phyloP scores from a whole-genome alignment of 2,888 invertebrate species.

The Polyommatus icarus region DNA sequence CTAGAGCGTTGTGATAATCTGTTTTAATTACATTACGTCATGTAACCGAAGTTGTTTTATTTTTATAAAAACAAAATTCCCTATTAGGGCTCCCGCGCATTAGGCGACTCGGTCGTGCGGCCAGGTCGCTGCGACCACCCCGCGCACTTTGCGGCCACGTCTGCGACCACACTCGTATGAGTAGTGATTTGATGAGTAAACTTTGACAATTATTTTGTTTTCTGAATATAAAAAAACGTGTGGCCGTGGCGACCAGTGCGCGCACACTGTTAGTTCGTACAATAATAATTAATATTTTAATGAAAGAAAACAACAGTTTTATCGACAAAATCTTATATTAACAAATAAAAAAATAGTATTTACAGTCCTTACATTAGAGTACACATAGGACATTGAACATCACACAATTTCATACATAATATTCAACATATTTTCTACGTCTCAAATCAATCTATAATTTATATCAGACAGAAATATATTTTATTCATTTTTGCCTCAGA shows the following conservation, averaged over 20 bases:
- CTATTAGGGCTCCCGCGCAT: too few species aligned
- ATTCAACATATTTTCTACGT: constrained; percentile 10
- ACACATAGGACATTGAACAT: constrained; percentile 17
- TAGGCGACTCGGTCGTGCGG: too few species aligned
- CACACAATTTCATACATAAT: constrained; percentile 12
- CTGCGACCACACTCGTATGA: too few species aligned
- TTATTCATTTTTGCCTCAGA: neutral
- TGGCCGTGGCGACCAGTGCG: too few species aligned
- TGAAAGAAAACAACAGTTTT: constrained; percentile 43
- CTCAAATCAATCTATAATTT: constrained; percentile 9
- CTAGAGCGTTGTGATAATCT: constrained; percentile 81
- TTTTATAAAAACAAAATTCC: constrained; percentile 37
- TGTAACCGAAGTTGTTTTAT: constrained; percentile 54
- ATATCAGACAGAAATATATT: neutral
- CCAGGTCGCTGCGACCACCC: too few species aligned
- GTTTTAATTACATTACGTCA: constrained; percentile 77
- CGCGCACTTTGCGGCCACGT: too few species aligned
- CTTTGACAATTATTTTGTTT: too few species aligned
- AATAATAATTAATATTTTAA: neutral
- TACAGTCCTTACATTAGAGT: constrained; percentile 54
- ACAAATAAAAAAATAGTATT: constrained; percentile 68
- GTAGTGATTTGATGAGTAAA: too few species aligned
- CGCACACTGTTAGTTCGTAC: too few species aligned
- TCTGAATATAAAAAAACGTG: too few species aligned
- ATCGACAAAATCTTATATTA: constrained; percentile 55